Evolutionary conservation across 2,888 invertebrate genomes (phyloP).

Genomic region (Schizaphis graminum): DNA sequence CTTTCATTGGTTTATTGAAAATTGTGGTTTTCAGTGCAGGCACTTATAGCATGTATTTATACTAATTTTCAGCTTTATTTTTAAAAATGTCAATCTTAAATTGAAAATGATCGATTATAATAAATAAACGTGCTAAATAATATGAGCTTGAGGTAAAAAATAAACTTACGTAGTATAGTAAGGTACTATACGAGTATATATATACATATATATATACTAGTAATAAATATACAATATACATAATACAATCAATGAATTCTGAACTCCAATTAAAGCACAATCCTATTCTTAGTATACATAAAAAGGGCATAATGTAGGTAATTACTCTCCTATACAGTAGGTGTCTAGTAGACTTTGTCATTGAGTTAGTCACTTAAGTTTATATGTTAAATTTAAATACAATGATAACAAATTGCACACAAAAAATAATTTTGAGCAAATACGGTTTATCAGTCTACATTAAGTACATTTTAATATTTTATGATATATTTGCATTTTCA

Average conservation of each 20-base stretch:
- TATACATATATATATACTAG: no score
- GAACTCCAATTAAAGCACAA: not conserved
- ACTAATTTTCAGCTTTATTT: not conserved
- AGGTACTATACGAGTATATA: no score
- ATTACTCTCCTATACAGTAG: not conserved
- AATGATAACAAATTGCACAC: not conserved
- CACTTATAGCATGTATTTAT: not conserved
- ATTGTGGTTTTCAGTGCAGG: not conserved
- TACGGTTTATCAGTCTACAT: not conserved
- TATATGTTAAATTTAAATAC: not conserved
- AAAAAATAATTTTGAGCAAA: not conserved
- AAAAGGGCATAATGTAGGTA: not conserved
- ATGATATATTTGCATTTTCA: not conserved
- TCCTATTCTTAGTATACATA: not conserved
- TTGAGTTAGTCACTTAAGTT: not conserved
- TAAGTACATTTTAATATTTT: not conserved
- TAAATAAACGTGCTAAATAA: not conserved
- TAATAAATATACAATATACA: no score
- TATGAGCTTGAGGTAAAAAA: not conserved
- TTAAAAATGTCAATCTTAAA: not conserved
- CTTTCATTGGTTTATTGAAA: not conserved
- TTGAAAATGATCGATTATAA: not conserved
- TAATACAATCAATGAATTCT: not conserved
- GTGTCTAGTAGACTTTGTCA: not conserved
- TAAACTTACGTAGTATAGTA: not conserved